phyloP scores from a whole-genome alignment of 2,888 invertebrate genomes.

The Phortica magna region DNA sequence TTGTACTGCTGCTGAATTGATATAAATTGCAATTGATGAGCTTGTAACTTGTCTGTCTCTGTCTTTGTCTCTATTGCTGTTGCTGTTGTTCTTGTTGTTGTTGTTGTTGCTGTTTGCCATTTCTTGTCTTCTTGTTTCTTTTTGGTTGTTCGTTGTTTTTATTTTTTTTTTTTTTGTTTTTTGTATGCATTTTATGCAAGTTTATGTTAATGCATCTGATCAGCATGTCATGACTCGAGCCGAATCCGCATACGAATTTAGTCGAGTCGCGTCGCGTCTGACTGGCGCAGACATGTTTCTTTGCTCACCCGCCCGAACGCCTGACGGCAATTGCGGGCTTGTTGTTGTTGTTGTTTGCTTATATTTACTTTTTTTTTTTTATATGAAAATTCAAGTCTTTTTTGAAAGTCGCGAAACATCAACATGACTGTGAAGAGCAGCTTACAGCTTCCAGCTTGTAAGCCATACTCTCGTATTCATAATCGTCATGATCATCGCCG shows the following conservation, averaged over 20 bases:
- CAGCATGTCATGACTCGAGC: too few relatives aligned
- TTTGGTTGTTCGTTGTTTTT: neutral
- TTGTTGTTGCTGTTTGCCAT: slow-evolving; percentile 51
- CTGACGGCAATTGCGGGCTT: too few relatives aligned
- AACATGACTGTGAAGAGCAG: neutral
- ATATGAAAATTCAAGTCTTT: slow-evolving; percentile 1
- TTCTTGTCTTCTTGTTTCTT: slow-evolving; percentile 28
- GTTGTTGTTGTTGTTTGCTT: neutral
- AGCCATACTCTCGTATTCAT: neutral
- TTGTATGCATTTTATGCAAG: slow-evolving; percentile 20
- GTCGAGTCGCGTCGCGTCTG: too few relatives aligned
- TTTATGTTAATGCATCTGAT: slow-evolving; percentile 13
- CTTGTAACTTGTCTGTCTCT: slow-evolving; percentile 36
- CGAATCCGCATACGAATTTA: too few relatives aligned
- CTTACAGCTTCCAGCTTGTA: too few relatives aligned
- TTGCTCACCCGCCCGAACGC: too few relatives aligned
- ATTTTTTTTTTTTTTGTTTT: neutral
- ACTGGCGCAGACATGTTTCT: too few relatives aligned
- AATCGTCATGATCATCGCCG: neutral
- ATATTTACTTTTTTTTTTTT: neutral
- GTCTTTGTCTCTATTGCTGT: slow-evolving; percentile 52
- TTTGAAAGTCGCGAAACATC: slow-evolving; percentile 5
- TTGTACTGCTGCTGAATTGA: slow-evolving; percentile 53
- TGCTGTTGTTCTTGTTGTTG: slow-evolving; percentile 58
- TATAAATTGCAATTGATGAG: slow-evolving; percentile 59